Evolutionary conservation across 1,140 invertebrate species (phyloP).

Genomic region (Oscheius sp.): DNA sequence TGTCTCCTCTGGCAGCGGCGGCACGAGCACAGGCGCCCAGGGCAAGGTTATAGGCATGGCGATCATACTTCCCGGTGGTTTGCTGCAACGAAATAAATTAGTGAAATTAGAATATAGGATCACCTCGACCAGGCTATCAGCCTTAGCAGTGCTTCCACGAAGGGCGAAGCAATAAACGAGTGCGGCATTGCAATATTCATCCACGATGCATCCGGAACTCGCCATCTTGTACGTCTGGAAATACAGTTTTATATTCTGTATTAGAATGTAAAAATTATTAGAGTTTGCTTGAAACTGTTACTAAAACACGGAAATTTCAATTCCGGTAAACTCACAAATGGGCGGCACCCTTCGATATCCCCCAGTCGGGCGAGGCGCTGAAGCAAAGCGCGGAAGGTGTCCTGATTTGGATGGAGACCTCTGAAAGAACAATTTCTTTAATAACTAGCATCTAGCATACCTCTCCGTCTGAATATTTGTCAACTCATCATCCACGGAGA

Average conservation of each 20-base stretch:
- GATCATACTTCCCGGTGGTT: slow-evolving; percentile 3
- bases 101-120: slow-evolving; percentile 1
- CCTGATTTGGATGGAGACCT: slow-evolving; percentile 19
- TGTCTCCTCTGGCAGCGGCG: slow-evolving; percentile 15
- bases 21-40: neutral
- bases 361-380: neutral
- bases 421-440: neutral
- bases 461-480: neutral
- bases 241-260: neutral
- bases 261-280: neutral
- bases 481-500: slow-evolving; percentile 11
- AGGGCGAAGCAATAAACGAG: slow-evolving; percentile 6
- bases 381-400: slow-evolving; percentile 10
- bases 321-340: neutral
- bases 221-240: slow-evolving; percentile 27
- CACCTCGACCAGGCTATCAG: slow-evolving; percentile 22
- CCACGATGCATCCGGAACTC: neutral
- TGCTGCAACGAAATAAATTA: slow-evolving; percentile 25
- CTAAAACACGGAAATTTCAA: neutral
- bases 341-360: neutral
- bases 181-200: neutral
- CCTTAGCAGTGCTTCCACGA: neutral
- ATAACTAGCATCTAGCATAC: neutral
- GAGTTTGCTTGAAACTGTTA: neutral
- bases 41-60: neutral